These are phyloP conservation scores for Terebella lapidaria DNA, from an alignment of 2,888 invertebrate genomes.

Conservation along the genomic window DNA sequence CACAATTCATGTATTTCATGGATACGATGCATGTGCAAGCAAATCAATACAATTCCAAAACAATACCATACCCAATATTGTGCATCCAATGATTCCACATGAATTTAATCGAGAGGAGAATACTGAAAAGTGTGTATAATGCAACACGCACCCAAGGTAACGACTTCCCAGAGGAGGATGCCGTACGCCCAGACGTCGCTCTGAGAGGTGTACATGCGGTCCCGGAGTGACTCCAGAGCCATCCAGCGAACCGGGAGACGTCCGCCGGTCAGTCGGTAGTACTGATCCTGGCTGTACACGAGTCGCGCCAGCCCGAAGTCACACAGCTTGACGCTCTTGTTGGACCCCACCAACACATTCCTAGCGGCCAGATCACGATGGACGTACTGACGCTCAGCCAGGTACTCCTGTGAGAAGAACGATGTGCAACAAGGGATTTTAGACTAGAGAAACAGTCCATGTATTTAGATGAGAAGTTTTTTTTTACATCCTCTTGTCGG, in stretches of 20 bases:
- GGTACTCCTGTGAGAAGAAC: constrained; percentile 63
- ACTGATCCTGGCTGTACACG: constrained; percentile 46
- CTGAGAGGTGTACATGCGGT: constrained; percentile 73
- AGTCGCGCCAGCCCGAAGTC: constrained; percentile 82
- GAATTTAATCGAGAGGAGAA: neutral
- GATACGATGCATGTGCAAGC: neutral
- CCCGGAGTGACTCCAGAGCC: constrained; percentile 54
- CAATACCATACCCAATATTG: no score
- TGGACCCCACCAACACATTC: constrained; percentile 63
- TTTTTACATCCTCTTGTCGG: no score
- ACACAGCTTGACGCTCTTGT: constrained; percentile 68
- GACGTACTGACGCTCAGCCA: constrained; percentile 75
- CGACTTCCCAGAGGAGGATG: constrained; percentile 81
- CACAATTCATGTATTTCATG: neutral
- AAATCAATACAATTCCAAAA: no score
- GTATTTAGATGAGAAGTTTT: no score
- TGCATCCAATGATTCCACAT: neutral
- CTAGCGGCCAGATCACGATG: constrained; percentile 85
- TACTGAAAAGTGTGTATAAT: neutral
- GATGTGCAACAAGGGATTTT: neutral
- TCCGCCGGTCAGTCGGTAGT: constrained; percentile 62
- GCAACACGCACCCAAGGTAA: constrained; percentile 75
- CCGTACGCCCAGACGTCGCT: constrained; percentile 85
- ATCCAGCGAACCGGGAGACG: constrained; percentile 52
- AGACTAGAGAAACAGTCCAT: neutral